phyloP scores from a whole-genome alignment of 2,113 vertebrate species.

The Tyrannus savana region DNA sequence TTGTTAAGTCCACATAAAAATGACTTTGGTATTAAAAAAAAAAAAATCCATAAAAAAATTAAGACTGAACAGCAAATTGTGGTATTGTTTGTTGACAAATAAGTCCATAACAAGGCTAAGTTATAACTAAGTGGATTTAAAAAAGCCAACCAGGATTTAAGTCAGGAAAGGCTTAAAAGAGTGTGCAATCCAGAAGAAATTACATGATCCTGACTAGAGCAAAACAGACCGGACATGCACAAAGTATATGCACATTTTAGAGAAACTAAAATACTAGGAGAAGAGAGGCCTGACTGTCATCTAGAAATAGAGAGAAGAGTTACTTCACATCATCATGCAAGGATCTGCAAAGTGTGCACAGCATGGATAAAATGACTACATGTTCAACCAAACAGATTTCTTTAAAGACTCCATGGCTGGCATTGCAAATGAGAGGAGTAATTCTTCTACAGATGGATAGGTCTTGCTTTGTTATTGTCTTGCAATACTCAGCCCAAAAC shows the following conservation, averaged over 20 bases:
- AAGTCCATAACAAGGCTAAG: background rate
- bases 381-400: background rate
- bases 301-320: background rate
- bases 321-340: background rate
- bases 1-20: background rate
- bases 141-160: background rate
- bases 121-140: background rate
- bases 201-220: accelerated
- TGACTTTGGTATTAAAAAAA: background rate
- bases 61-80: background rate
- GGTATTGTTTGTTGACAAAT: background rate
- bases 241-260: background rate
- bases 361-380: background rate
- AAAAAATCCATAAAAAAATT: background rate
- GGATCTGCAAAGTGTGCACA: background rate
- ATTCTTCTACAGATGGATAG: background rate
- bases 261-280: background rate
- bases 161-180: background rate
- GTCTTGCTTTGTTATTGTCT: background rate
- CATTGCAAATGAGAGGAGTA: background rate
- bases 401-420: background rate
- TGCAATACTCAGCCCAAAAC: background rate
- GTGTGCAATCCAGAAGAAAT: background rate
- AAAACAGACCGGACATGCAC: background rate
- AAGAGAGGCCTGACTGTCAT: background rate